A percentile compares a stretch with the other conserved stretches of the same genome.
phyloP scores from a whole-genome alignment of 2,113 vertebrate genomes.

The Connochaetes taurinus region DNA sequence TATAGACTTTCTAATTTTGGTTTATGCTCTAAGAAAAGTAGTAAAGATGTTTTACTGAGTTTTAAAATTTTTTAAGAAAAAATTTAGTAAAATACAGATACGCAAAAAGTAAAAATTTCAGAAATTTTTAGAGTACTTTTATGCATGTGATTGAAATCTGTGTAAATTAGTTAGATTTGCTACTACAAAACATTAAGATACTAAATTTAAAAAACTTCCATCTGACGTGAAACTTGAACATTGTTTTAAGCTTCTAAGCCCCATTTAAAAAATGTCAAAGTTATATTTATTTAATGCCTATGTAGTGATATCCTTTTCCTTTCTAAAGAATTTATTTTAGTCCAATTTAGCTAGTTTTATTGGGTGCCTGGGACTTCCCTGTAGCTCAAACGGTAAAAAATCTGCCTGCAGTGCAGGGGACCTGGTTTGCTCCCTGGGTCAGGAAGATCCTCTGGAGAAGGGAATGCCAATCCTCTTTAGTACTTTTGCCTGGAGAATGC shows the following conservation, averaged over 20 bases:
- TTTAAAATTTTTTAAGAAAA: neutral
- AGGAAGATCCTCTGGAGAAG: neutral
- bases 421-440: neutral
- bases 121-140: neutral
- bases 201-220: neutral
- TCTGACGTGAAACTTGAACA: neutral
- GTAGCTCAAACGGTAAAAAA: neutral
- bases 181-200: neutral
- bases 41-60: neutral
- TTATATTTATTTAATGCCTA: neutral
- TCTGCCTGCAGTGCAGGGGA: neutral
- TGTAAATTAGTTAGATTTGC: neutral
- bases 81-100: neutral
- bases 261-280: neutral
- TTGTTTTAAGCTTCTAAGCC: neutral
- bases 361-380: neutral
- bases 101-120: neutral
- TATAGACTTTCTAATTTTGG: neutral
- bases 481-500: neutral
- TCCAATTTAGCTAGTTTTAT: neutral
- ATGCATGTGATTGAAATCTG: neutral
- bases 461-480: neutral
- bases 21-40: neutral
- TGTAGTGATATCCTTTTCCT: neutral
- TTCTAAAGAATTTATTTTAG: neutral